A percentile compares a stretch with the other conserved stretches of the same genome.
These are phyloP conservation scores for Selene dorsalis DNA, from an alignment of 2,797 vertebrate genomes.

Conservation along the genomic window DNA sequence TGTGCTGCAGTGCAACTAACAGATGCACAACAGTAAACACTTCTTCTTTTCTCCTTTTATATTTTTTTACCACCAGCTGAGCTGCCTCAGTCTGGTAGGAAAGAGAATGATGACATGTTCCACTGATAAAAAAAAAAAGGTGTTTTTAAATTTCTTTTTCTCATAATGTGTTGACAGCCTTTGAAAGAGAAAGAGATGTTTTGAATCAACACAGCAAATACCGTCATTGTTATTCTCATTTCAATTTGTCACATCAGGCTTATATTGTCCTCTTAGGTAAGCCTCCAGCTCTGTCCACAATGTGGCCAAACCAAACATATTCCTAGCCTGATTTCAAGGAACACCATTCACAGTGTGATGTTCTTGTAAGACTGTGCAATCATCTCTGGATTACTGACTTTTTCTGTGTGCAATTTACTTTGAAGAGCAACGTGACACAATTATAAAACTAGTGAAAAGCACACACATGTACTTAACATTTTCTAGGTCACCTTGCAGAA, in stretches of 20 bases:
- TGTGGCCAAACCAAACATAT: background rate
- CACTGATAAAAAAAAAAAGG: background rate
- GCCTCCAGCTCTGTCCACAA: background rate
- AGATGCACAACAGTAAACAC: background rate
- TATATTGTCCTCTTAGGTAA: constrained; percentile 1
- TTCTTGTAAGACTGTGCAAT: background rate
- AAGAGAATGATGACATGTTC: background rate
- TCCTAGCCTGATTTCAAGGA: constrained; percentile 8
- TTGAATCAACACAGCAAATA: background rate
- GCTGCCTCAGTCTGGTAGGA: background rate
- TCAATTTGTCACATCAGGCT: background rate
- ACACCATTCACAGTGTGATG: constrained; percentile 13
- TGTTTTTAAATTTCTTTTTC: background rate
- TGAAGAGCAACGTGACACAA: constrained; percentile 28
- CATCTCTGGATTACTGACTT: background rate
- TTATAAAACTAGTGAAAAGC: constrained; percentile 31
- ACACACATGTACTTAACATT: background rate
- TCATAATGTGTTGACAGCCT: background rate
- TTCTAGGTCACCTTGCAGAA: constrained; percentile 57
- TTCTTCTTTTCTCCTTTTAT: background rate
- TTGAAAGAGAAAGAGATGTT: background rate
- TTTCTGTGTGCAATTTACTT: constrained; percentile 24
- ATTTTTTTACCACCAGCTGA: background rate
- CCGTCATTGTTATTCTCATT: background rate
- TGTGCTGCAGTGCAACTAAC: background rate